phyloP scores from a whole-genome alignment of 2,888 invertebrate genomes.

The Hirtodrosophila confusa region DNA sequence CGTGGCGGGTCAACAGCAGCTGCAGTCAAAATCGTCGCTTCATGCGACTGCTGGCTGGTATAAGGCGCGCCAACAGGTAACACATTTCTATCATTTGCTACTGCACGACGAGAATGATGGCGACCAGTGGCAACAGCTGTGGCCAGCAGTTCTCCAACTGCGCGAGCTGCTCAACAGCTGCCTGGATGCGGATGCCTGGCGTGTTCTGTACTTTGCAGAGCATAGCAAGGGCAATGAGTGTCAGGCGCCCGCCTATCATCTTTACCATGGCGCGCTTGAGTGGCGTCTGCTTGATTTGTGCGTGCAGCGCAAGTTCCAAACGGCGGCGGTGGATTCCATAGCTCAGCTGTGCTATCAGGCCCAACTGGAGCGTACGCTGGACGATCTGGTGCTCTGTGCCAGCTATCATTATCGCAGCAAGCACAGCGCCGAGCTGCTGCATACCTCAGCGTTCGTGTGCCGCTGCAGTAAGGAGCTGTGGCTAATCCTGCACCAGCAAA shows the following conservation, averaged over 20 bases:
- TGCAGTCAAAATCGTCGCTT: constrained; percentile 34
- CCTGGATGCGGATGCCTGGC: constrained; percentile 67
- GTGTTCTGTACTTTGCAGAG: constrained; percentile 78
- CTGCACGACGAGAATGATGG: constrained; percentile 46
- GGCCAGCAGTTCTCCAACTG: constrained; percentile 54
- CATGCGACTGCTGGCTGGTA: constrained; percentile 51
- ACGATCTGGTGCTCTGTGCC: constrained; percentile 73
- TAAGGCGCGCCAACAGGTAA: constrained; percentile 73
- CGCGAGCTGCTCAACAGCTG: constrained; percentile 72
- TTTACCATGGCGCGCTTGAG: constrained; percentile 83
- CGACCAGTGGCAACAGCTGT: constrained; percentile 45
- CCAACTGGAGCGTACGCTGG: constrained; percentile 70
- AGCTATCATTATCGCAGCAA: constrained; percentile 78
- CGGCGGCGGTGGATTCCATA: not conserved
- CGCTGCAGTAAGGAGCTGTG: constrained; percentile 86
- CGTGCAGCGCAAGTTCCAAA: constrained; percentile 50
- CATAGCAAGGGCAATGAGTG: constrained; percentile 81
- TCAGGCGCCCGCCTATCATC: constrained; percentile 81
- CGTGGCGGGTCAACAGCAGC: constrained; percentile 53
- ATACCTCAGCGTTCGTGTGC: constrained; percentile 86
- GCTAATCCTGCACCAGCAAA: constrained; percentile 84
- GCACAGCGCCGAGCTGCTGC: constrained; percentile 83
- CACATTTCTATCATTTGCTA: constrained; percentile 74
- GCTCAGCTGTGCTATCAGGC: constrained; percentile 13
- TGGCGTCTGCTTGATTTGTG: constrained; percentile 83